Conservation (phyloP, 64 coral and sea anemone species). For the Catalaphyllia jardinei region DNA sequence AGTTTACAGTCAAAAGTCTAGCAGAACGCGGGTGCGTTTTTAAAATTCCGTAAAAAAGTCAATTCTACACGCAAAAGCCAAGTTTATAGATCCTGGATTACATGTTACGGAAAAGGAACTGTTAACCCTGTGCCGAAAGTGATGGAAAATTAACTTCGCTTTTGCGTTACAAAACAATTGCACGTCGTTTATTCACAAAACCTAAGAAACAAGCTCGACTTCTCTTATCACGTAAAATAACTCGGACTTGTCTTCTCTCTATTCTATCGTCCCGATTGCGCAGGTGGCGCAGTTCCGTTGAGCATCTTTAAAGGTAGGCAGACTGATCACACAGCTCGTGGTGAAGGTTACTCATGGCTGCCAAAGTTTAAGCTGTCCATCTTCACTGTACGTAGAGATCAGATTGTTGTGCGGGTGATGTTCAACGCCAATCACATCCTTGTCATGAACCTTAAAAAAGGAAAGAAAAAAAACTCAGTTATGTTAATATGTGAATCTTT, state of each 20-base stretch:
- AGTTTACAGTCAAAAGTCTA: too few species aligned
- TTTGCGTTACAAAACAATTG: too few species aligned
- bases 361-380: constrained; percentile 94
- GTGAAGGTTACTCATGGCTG: constrained; percentile 52
- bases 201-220: not conserved
- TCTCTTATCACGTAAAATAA: too few species aligned
- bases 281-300: not conserved
- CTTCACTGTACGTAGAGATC: constrained; percentile 93
- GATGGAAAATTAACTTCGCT: too few species aligned
- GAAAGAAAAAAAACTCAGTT: not conserved
- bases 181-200: not conserved
- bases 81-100: not conserved
- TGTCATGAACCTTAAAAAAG: constrained; percentile 79
- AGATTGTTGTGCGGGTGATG: constrained; percentile 98
- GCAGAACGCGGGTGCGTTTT: too few species aligned
- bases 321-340: not conserved
- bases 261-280: not conserved
- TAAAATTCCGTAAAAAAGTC: not conserved
- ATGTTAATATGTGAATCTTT: too few species aligned
- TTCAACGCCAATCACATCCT: constrained; percentile 93
- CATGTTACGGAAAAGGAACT: too few species aligned
- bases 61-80: not conserved
- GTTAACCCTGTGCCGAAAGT: too few species aligned
- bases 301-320: not conserved
- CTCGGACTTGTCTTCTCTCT: too few species aligned